phyloP scores from a whole-genome alignment of 2,113 vertebrate genomes.

The Ctenodactylus gundi region DNA sequence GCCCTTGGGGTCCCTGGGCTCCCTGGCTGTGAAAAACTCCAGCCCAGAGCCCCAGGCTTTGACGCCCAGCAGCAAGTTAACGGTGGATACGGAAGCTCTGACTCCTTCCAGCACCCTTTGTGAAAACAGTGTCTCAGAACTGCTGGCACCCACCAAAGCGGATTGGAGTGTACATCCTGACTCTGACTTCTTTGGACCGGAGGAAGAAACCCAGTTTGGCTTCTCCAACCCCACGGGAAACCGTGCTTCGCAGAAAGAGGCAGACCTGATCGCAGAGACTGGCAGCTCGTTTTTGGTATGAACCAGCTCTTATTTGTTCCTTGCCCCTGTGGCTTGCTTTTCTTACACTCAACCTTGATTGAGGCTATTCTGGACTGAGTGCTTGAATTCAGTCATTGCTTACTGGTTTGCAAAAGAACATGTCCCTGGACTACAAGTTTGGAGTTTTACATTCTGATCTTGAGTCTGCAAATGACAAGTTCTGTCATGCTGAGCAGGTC shows the following conservation, averaged over 20 bases:
- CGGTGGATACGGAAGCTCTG: conserved; percentile 86
- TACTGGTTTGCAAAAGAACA: neutral
- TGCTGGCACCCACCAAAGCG: conserved; percentile 87
- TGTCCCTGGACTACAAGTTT: neutral
- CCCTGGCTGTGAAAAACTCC: conserved; percentile 86
- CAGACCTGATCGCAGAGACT: conserved; percentile 87
- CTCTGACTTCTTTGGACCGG: conserved; percentile 90
- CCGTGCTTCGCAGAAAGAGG: conserved; percentile 92
- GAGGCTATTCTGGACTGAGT: neutral
- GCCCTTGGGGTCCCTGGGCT: conserved; percentile 88
- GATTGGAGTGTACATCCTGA: conserved; percentile 86
- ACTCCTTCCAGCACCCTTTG: conserved; percentile 87
- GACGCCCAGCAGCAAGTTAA: conserved; percentile 88
- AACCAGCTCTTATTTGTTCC: conserved; percentile 56
- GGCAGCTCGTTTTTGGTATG: conserved; percentile 93
- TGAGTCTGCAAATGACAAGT: neutral
- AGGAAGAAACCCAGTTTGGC: conserved; percentile 92
- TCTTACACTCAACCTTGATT: neutral
- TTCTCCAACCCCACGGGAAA: conserved; percentile 88
- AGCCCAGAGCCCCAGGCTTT: conserved; percentile 86
- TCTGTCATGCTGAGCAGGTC: conserved; percentile 24
- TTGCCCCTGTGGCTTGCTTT: conserved; percentile 31
- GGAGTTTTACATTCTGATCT: neutral
- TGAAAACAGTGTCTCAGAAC: conserved; percentile 86
- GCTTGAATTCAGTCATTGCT: neutral